These are phyloP conservation scores for Indri indri DNA, from an alignment of 2,113 vertebrate genomes.

Conservation along the genomic window DNA sequence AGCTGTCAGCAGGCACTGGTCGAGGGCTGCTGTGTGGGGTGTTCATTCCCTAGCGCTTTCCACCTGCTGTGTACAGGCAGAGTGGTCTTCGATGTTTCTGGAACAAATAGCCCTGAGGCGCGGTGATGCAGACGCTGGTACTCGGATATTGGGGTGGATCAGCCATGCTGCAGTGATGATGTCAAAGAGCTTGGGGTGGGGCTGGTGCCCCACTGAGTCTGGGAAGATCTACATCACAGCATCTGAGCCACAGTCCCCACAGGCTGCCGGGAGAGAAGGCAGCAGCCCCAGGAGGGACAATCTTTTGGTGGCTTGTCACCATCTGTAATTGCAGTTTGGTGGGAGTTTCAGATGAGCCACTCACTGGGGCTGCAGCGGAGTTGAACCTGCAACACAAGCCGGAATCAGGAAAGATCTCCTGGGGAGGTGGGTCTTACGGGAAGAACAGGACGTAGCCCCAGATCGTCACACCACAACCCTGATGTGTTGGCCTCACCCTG, in stretches of 20 bases:
- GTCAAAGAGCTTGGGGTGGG: background rate
- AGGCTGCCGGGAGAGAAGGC: background rate
- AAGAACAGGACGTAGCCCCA: background rate
- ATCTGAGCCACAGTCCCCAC: background rate
- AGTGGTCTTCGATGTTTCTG: background rate
- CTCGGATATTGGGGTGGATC: background rate
- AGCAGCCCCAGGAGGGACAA: too few relatives aligned
- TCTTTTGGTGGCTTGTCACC: background rate
- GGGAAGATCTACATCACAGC: fast-evolving
- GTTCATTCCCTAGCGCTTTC: background rate
- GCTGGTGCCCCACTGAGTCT: background rate
- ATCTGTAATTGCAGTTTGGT: background rate
- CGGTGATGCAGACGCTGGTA: fast-evolving
- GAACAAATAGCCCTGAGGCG: background rate
- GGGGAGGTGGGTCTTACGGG: background rate
- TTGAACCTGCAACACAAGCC: background rate
- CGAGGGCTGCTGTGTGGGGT: background rate
- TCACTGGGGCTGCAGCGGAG: background rate
- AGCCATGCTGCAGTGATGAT: too few relatives aligned
- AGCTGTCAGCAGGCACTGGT: background rate
- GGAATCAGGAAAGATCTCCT: background rate
- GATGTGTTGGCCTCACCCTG: background rate
- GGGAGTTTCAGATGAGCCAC: background rate
- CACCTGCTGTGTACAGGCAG: background rate
- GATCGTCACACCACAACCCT: background rate